Conservation (phyloP, 2,888 invertebrate species). For the Hedychridium roseum region DNA sequence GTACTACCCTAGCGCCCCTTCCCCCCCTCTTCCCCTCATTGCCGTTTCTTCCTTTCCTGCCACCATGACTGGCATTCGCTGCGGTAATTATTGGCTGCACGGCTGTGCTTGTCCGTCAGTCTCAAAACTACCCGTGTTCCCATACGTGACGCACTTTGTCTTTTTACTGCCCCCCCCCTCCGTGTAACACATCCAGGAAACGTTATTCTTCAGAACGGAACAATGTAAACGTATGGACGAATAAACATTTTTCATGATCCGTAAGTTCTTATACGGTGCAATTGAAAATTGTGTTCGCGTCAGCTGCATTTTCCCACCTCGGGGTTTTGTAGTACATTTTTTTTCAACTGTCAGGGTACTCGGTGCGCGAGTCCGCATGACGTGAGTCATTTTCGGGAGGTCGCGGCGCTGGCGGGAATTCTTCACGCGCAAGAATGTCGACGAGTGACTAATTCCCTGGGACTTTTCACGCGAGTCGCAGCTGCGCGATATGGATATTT, state of each 20-base stretch:
- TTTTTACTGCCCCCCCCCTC: slow-evolving; percentile 12
- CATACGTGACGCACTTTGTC: slow-evolving; percentile 38
- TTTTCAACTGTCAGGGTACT: too few species aligned
- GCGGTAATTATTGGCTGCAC: slow-evolving; percentile 40
- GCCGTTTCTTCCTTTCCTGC: slow-evolving; percentile 33
- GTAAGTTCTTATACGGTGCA: too few species aligned
- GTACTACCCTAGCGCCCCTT: not conserved
- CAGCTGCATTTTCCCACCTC: not conserved
- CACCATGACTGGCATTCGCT: slow-evolving; percentile 21
- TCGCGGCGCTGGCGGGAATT: slow-evolving; percentile 3
- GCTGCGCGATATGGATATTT: slow-evolving; percentile 45
- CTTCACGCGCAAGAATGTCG: slow-evolving; percentile 22
- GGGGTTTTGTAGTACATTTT: slow-evolving; percentile 1
- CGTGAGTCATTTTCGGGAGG: too few species aligned
- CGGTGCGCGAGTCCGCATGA: too few species aligned
- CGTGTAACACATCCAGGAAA: slow-evolving; percentile 11
- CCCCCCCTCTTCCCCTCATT: slow-evolving; percentile 6
- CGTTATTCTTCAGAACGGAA: not conserved
- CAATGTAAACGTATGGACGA: too few species aligned
- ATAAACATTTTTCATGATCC: too few species aligned
- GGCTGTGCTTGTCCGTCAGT: slow-evolving; percentile 35
- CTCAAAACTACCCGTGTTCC: slow-evolving; percentile 10
- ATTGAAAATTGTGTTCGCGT: too few species aligned
- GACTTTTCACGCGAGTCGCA: slow-evolving; percentile 42
- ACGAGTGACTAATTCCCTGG: slow-evolving; percentile 48